A percentile compares a stretch with the other conserved stretches of the same genome.
phyloP scores from a whole-genome alignment of 2,888 invertebrate genomes.

The Apodemia mormo region DNA sequence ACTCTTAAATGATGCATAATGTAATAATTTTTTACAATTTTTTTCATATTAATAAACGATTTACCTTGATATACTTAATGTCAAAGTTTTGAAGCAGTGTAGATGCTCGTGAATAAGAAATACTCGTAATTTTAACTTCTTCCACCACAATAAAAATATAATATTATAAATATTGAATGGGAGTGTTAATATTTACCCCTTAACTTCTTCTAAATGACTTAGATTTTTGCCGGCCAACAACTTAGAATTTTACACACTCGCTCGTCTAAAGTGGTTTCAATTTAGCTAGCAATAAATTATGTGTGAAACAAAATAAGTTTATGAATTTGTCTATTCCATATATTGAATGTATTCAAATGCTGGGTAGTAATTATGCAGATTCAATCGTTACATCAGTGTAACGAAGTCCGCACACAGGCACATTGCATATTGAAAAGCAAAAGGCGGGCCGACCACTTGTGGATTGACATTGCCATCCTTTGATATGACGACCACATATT shows the following conservation, averaged over 20 bases:
- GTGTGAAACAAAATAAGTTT: not conserved
- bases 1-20: too few species aligned
- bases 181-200: too few species aligned
- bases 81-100: too few species aligned
- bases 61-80: too few species aligned
- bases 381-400: constrained; percentile 5
- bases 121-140: too few species aligned
- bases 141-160: too few species aligned
- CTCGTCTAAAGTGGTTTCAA: not conserved
- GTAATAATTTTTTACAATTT: too few species aligned
- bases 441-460: constrained; percentile 76
- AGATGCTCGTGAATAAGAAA: too few species aligned
- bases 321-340: not conserved
- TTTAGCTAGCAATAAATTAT: not conserved
- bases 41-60: too few species aligned
- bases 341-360: constrained; percentile 7
- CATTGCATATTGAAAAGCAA: constrained; percentile 34
- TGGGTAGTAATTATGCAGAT: constrained; percentile 1
- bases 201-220: too few species aligned
- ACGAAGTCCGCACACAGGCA: constrained; percentile 21
- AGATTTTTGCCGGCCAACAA: too few species aligned
- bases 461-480: constrained; percentile 52
- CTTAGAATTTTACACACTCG: not conserved
- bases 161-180: too few species aligned
- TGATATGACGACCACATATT: constrained; percentile 54